Evolutionary conservation across 1,140 invertebrate genomes (phyloP).

Genomic region (Bilobella aurantiaca): DNA sequence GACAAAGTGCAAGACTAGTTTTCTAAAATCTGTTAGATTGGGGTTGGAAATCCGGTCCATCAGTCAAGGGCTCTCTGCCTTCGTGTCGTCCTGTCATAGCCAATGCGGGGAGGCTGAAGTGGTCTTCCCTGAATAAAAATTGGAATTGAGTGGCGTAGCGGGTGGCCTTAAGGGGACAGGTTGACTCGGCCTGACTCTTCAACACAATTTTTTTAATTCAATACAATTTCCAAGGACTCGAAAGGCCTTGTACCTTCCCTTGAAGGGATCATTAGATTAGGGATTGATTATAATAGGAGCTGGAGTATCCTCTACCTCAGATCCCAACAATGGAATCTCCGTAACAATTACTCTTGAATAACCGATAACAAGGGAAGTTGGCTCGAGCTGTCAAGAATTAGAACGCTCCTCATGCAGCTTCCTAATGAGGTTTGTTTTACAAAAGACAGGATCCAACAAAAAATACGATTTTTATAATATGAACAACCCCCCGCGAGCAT

Average conservation of each 20-base stretch:
- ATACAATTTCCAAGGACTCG: too few species aligned
- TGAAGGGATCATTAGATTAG: slow-evolving; percentile 7
- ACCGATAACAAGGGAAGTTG: neutral
- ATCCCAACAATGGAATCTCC: neutral
- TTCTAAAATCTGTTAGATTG: too few species aligned
- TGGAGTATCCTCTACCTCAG: neutral
- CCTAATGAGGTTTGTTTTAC: slow-evolving; percentile 8
- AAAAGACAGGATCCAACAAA: neutral
- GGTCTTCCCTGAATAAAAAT: neutral
- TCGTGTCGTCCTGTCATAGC: too few species aligned
- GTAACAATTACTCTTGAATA: neutral
- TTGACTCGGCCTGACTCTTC: slow-evolving; percentile 10
- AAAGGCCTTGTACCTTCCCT: neutral
- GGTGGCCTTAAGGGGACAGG: slow-evolving; percentile 27
- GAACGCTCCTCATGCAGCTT: too few species aligned
- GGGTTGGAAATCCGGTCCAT: slow-evolving; percentile 1
- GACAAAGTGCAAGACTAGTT: too few species aligned
- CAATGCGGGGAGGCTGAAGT: neutral
- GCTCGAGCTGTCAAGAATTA: too few species aligned
- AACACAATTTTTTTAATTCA: too few species aligned
- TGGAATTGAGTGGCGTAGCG: slow-evolving; percentile 10
- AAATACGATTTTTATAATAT: neutral
- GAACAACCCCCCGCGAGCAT: neutral
- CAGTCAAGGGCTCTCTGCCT: neutral
- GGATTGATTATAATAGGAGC: slow-evolving; percentile 7